Evolutionary conservation across 2,113 vertebrate species (phyloP).

Genomic region (Poeciliopsis turrubarensis): DNA sequence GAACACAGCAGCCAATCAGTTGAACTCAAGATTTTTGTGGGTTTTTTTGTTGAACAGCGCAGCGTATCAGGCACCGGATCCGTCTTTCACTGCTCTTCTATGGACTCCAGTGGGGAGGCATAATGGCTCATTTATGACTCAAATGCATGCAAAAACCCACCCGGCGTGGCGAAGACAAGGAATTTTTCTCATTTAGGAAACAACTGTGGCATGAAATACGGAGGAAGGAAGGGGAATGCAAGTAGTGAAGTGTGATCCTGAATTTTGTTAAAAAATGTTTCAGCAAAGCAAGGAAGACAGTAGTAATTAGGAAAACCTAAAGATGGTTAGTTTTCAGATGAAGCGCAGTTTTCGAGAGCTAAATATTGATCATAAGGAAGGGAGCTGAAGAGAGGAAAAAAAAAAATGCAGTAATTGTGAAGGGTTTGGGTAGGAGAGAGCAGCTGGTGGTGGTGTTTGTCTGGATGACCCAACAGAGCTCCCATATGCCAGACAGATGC

Average conservation of each 20-base stretch:
- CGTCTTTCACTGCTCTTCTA: constrained; percentile 56
- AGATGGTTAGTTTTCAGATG: background rate
- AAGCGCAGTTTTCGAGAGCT: background rate
- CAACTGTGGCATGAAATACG: constrained; percentile 4
- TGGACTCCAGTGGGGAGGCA: constrained; percentile 59
- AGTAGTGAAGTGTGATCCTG: background rate
- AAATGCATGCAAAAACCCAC: constrained; percentile 40
- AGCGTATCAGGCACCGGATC: constrained; percentile 57
- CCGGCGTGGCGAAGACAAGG: constrained; percentile 20
- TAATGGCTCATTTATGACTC: constrained; percentile 60
- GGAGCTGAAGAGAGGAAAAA: background rate
- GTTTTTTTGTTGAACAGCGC: constrained; percentile 28
- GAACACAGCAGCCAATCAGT: constrained; percentile 66
- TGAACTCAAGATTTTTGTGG: constrained; percentile 28
- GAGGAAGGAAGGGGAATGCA: background rate
- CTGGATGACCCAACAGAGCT: constrained; percentile 69
- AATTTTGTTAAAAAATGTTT: background rate
- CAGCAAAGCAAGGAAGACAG: background rate
- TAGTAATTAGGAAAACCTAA: constrained; percentile 3
- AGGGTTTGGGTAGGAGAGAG: constrained; percentile 43
- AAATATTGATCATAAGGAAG: background rate
- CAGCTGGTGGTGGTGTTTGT: constrained; percentile 46
- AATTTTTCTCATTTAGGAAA: constrained; percentile 26
- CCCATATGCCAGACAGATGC: constrained; percentile 74
- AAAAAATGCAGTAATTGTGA: constrained; percentile 13